A percentile compares a stretch with the other conserved stretches of the same genome.
Conservation (phyloP, 2,797 vertebrate genomes). For the Phoeniculus purpureus region DNA sequence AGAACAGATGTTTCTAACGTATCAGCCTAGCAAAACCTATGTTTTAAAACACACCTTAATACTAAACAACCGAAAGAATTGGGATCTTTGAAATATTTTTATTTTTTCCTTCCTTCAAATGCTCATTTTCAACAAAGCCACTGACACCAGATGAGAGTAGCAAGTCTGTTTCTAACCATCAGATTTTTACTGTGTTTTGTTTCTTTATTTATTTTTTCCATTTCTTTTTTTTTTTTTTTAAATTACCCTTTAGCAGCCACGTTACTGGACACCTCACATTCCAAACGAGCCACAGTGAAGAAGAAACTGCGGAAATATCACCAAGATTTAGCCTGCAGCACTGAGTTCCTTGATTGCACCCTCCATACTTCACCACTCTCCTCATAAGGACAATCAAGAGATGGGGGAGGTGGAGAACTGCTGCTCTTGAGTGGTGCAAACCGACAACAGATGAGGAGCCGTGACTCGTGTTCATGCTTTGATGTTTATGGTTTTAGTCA, state of each 20-base stretch:
- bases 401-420: rapidly evolving
- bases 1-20: background rate
- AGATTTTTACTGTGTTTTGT: background rate
- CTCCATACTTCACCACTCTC: background rate
- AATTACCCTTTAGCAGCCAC: background rate
- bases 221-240: background rate
- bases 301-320: constrained; percentile 22
- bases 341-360: rapidly evolving
- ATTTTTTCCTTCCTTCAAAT: background rate
- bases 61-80: background rate
- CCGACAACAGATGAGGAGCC: constrained; percentile 13
- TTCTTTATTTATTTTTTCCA: background rate
- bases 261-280: constrained; percentile 1
- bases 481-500: constrained; percentile 69
- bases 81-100: background rate
- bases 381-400: background rate
- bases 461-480: constrained; percentile 2
- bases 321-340: background rate
- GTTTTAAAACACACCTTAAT: background rate
- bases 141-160: background rate
- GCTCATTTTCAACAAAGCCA: background rate
- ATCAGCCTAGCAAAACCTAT: background rate
- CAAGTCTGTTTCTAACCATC: background rate
- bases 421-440: background rate
- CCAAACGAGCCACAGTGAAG: background rate